These are phyloP conservation scores for Podarcis lilfordi DNA, from an alignment of 2,797 vertebrate species.

Conservation along the genomic window DNA sequence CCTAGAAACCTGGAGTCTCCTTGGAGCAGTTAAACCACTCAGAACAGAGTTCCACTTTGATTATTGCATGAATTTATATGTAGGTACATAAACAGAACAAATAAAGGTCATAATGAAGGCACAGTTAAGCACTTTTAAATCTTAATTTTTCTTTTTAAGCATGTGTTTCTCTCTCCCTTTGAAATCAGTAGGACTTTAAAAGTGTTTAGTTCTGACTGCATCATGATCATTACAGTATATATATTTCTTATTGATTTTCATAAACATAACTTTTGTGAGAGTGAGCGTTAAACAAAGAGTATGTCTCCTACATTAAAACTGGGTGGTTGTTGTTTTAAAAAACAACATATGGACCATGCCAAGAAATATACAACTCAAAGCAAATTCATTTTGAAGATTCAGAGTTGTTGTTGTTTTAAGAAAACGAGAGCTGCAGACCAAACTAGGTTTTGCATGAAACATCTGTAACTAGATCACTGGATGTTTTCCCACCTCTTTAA, in stretches of 20 bases:
- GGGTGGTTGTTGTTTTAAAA: not conserved
- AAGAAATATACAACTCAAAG: not conserved
- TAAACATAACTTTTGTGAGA: not conserved
- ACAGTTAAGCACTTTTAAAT: not conserved
- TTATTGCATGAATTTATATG: not conserved
- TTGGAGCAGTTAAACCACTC: no score
- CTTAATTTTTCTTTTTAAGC: not conserved
- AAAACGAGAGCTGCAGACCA: not conserved
- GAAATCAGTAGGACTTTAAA: not conserved
- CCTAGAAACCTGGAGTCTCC: not conserved
- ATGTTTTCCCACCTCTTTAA: not conserved
- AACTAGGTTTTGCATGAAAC: not conserved
- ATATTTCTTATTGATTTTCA: not conserved
- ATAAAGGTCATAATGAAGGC: not conserved
- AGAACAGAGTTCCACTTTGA: no score
- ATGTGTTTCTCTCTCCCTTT: not conserved
- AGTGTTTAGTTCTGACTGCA: not conserved
- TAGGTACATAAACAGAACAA: not conserved
- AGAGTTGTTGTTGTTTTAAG: not conserved
- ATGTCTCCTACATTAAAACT: not conserved
- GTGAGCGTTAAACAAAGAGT: not conserved
- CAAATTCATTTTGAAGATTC: not conserved
- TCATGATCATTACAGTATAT: not conserved
- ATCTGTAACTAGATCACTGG: not conserved
- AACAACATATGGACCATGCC: not conserved